These are phyloP conservation scores for Opisthocomus hoazin DNA, from an alignment of 2,113 vertebrate genomes.

Conservation along the genomic window DNA sequence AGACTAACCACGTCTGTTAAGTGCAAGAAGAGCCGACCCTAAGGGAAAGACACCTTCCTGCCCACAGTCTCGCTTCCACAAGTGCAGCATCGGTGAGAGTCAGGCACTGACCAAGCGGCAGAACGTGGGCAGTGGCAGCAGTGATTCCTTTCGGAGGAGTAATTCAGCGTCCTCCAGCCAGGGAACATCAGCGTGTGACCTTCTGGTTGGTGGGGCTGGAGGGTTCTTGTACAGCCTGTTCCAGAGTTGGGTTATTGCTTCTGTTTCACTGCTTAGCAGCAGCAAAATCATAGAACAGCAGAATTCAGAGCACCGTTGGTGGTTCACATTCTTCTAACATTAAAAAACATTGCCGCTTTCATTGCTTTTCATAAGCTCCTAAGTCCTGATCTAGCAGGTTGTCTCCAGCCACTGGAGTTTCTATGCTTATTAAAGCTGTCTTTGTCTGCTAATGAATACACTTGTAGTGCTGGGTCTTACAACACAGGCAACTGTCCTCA, in stretches of 20 bases:
- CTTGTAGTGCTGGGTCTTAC: neutral
- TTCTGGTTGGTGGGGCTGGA: neutral
- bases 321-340: neutral
- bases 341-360: neutral
- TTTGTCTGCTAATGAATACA: neutral
- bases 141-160: neutral
- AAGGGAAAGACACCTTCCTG: neutral
- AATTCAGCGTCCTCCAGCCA: neutral
- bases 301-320: neutral
- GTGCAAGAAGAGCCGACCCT: neutral
- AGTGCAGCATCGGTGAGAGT: neutral
- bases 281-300: neutral
- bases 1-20: neutral
- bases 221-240: neutral
- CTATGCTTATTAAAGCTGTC: neutral
- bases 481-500: neutral
- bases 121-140: neutral
- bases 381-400: neutral
- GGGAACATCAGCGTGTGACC: neutral
- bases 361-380: neutral
- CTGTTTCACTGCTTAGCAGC: neutral
- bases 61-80: neutral
- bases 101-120: neutral
- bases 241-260: neutral
- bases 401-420: neutral